Evolutionary conservation across 2,797 vertebrate species (phyloP).

Genomic region (Urosaurus nigricauda): DNA sequence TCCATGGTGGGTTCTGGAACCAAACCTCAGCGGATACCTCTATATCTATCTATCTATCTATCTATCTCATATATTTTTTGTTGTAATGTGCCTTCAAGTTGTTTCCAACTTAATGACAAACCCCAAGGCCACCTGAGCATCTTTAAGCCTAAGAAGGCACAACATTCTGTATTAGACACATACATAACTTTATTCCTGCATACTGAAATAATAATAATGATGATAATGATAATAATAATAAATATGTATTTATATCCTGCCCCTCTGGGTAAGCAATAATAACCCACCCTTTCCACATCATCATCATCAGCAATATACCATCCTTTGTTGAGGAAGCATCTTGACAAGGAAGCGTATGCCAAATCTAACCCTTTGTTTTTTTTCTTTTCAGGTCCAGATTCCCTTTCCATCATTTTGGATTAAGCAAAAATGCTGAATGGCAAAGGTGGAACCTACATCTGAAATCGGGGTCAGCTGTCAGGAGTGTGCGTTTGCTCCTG

Average conservation of each 20-base stretch:
- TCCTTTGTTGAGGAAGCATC: neutral
- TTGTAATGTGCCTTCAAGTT: no score
- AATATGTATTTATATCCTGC: no score
- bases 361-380: neutral
- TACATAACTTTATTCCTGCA: neutral
- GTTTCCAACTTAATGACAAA: neutral
- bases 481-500: fast-evolving
- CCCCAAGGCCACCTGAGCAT: neutral
- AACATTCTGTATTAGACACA: no score
- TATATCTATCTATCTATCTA: no score
- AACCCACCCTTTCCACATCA: no score
- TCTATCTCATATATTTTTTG: no score
- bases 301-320: no score
- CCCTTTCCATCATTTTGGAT: neutral
- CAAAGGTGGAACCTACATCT: neutral
- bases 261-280: no score
- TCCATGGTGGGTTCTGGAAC: no score
- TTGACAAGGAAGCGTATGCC: neutral
- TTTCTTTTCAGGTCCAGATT: neutral
- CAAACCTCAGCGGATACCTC: no score
- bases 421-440: neutral
- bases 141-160: neutral
- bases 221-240: no score
- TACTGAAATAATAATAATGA: no score
- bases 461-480: neutral